Evolutionary conservation across 2,888 invertebrate genomes (phyloP).

Genomic region (Caradrina kadenii): DNA sequence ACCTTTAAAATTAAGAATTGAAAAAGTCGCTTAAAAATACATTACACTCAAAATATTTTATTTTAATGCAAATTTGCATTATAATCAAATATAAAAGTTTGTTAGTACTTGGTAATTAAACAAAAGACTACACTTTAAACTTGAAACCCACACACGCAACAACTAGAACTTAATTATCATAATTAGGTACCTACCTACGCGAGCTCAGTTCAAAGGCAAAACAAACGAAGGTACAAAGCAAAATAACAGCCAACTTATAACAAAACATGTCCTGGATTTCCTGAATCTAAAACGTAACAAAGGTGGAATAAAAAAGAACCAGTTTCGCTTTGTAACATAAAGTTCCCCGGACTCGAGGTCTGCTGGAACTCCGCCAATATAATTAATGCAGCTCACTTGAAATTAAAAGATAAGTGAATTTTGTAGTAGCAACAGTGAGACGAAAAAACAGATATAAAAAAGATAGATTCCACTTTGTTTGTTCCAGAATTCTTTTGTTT

Average conservation of each 20-base stretch:
- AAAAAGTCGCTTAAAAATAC: too few relatives aligned
- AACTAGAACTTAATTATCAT: conserved; percentile 7
- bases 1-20: too few relatives aligned
- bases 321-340: neutral
- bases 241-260: neutral
- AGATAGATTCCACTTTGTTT: conserved; percentile 21
- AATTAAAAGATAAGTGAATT: conserved; percentile 56
- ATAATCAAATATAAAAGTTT: too few relatives aligned
- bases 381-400: conserved; percentile 35
- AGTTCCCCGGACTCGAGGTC: neutral
- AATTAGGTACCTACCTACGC: neutral
- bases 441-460: neutral
- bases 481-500: conserved; percentile 8
- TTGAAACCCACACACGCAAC: neutral
- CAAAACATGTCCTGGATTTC: neutral
- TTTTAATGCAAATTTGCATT: too few relatives aligned
- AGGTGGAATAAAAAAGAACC: conserved; percentile 1
- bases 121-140: neutral
- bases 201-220: neutral
- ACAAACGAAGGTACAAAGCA: neutral
- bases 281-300: neutral
- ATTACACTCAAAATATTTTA: too few relatives aligned
- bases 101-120: neutral
- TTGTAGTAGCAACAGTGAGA: conserved; percentile 21
- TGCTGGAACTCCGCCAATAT: conserved; percentile 47